Base-by-base conservation (phyloP, 2,113 vertebrate species). In the Tragulus kanchil region DNA sequence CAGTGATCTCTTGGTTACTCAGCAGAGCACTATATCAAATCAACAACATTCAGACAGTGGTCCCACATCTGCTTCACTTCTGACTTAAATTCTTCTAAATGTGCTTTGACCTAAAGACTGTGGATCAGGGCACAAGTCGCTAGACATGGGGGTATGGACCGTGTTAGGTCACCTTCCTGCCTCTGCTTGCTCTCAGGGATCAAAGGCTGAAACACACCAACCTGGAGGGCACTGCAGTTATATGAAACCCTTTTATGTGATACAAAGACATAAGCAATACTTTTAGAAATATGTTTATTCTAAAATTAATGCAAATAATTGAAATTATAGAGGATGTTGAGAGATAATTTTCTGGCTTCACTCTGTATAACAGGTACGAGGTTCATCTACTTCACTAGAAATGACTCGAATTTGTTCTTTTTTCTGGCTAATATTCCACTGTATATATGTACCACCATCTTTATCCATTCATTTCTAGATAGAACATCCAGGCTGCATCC, bases 241-340 rank as follows among this genome's bases (percentile, higher is more conserved):
- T 15, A 36, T 61, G 21, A 94, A 67, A 69, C 45, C 48, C 10
- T 28, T 75, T 77, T 23, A 21, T 21, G 16, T 62, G 36, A 17
- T 64, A 52, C 89, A 95, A 54, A 95, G 36, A 93, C 52, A 88
- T n/a, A 50, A n/a, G 54, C 14, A 73, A 93, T 42, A 78, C 25
- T 85, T 78, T 77, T 94, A 89, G 28, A 86, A 90, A 71, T 23
- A 81, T 2, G 31, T 91, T 96, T 96, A 94, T 95, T 96, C 93
- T 93, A 89, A 92, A 89, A 73, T 84, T 73, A 86, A 93, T 65
- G 69, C 78, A 95, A 94, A 85, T 71, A 91, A 95, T n/a, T 95
- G 7, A 73, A 67, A 84, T 58, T n/a, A 75, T 11, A 91, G n/a
- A 91, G 28, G 90, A 36, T 23, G 12, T 82, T 64, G n/a, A 89